Conservation (phyloP, 2,113 vertebrate species). For the Columba janthina region DNA sequence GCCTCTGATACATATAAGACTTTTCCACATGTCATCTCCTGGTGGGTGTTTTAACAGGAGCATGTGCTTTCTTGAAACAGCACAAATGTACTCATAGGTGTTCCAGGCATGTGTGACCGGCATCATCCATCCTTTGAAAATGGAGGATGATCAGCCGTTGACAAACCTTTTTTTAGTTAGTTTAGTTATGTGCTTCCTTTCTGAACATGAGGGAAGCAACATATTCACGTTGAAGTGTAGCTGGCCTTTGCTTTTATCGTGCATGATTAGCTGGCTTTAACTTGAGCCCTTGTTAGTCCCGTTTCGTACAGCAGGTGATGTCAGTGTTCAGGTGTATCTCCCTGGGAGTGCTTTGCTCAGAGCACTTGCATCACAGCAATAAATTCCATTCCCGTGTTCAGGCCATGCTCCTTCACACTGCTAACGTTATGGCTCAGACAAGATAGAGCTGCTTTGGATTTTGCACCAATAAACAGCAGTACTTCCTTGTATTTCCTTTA, state of each 20-base stretch:
- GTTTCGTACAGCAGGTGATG: neutral
- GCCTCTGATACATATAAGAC: neutral
- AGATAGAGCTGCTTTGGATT: neutral
- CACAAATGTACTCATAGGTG: neutral
- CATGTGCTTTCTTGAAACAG: neutral
- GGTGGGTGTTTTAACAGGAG: slow-evolving; percentile 7
- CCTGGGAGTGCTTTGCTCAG: slow-evolving; percentile 9
- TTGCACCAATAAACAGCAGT: neutral
- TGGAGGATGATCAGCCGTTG: neutral
- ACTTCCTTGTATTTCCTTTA: slow-evolving; percentile 5
- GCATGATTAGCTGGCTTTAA: neutral
- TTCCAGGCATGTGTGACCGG: neutral
- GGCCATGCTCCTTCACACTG: neutral
- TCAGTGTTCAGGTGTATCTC: slow-evolving; percentile 5
- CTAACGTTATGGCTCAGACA: neutral
- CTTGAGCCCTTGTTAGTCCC: neutral
- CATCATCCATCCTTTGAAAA: neutral
- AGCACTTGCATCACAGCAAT: neutral
- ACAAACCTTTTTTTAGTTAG: slow-evolving; percentile 1
- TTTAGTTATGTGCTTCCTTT: neutral
- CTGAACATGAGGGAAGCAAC: neutral
- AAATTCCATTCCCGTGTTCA: neutral
- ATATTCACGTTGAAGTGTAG: neutral
- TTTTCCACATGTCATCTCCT: slow-evolving; percentile 16
- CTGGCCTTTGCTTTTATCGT: neutral